Percentiles rank a stretch among this genome's conserved stretches.
Conservation (phyloP, 2,797 vertebrate genomes). For the Gymnoscopelus braueri region DNA sequence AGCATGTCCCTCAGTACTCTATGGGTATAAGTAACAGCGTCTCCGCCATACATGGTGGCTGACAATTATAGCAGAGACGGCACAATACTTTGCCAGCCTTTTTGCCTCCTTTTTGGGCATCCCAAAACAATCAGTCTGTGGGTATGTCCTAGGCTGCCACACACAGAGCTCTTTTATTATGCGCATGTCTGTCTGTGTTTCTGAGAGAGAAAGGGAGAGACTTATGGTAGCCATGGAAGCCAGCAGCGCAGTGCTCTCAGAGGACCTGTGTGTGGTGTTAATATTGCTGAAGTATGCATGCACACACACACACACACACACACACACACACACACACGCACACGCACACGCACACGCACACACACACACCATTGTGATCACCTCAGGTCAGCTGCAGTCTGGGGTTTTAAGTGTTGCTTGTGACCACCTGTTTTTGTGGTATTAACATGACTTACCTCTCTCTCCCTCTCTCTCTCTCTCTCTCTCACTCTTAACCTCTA, state of each 20-base stretch:
- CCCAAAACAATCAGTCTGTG: not conserved
- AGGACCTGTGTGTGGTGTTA: conserved; percentile 52
- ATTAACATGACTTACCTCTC: conserved; percentile 41
- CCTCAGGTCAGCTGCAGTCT: conserved; percentile 39
- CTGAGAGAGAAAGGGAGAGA: conserved; percentile 1
- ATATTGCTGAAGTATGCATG: conserved; percentile 46
- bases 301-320: conserved; percentile 50
- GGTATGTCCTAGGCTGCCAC: not conserved
- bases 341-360: conserved; percentile 50
- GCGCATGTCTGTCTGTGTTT: not conserved
- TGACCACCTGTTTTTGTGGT: conserved; percentile 65
- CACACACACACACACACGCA: conserved; percentile 51
- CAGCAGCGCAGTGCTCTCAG: conserved; percentile 32
- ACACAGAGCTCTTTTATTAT: not conserved
- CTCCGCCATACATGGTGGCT: no score
- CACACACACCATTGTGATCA: conserved; percentile 61
- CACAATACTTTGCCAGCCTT: no score
- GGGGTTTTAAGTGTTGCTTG: conserved; percentile 62
- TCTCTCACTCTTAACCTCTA: no score
- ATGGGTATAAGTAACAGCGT: no score
- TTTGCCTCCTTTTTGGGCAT: no score
- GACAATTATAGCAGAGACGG: no score
- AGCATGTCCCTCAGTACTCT: no score
- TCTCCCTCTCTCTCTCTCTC: not conserved
- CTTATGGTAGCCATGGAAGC: conserved; percentile 49